phyloP scores from a whole-genome alignment of 2,797 vertebrate species.

The Glyptemys insculpta region DNA sequence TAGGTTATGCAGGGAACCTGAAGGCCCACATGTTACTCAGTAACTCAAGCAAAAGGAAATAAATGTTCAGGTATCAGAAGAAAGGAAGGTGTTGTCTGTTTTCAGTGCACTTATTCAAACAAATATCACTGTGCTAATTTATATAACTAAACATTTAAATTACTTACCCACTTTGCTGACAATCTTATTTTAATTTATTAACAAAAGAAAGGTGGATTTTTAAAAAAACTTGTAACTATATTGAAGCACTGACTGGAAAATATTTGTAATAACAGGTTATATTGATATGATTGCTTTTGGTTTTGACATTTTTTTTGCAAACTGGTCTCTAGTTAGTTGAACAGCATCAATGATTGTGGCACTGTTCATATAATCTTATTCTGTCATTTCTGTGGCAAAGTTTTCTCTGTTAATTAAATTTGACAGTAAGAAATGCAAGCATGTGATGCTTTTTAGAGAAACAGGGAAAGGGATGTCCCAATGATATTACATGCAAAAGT shows the following conservation, averaged over 20 bases:
- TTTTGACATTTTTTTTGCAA: slow-evolving; percentile 36
- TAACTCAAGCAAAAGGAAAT: slow-evolving; percentile 54
- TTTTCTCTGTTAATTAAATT: not conserved
- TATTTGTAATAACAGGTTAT: slow-evolving; percentile 68
- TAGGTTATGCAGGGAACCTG: slow-evolving; percentile 50
- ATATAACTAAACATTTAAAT: slow-evolving; percentile 72
- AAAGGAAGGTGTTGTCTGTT: slow-evolving; percentile 77
- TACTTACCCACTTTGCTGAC: slow-evolving; percentile 68
- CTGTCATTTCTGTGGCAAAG: slow-evolving; percentile 18
- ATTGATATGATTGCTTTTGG: slow-evolving; percentile 29
- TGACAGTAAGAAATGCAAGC: not conserved
- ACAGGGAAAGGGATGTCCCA: not conserved
- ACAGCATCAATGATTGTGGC: not conserved
- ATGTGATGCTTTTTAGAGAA: not conserved
- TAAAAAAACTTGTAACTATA: slow-evolving; percentile 56
- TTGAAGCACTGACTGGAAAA: slow-evolving; percentile 59
- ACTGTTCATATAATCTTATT: not conserved
- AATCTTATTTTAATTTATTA: slow-evolving; percentile 62
- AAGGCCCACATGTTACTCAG: slow-evolving; percentile 55
- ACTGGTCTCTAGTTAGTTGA: slow-evolving; percentile 45
- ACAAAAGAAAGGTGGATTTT: slow-evolving; percentile 50
- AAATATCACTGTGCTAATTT: slow-evolving; percentile 62
- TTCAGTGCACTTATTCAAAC: slow-evolving; percentile 80
- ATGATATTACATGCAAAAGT: not conserved
- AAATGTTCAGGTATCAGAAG: slow-evolving; percentile 43